Evolutionary conservation across 2,113 vertebrate genomes (phyloP).

Genomic region (Crypturellus undulatus): DNA sequence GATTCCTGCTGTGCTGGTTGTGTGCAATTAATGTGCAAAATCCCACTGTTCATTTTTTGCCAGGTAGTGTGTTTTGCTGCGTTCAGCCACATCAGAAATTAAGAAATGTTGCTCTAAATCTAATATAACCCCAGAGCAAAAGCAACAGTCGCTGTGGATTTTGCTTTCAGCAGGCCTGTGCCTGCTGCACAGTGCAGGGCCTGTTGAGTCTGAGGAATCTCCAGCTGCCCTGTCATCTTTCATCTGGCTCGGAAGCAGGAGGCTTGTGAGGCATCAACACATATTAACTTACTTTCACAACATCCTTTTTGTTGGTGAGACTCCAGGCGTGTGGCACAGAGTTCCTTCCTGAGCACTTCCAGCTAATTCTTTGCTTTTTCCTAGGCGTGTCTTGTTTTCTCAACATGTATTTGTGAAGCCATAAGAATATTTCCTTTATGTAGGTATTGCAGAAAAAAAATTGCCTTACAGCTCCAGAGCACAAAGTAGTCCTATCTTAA

Average conservation of each 20-base stretch:
- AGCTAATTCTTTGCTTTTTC: background rate
- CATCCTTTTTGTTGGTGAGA: background rate
- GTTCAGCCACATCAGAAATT: background rate
- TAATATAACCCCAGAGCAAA: background rate
- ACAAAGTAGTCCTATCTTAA: background rate
- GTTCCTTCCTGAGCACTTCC: background rate
- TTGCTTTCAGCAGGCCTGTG: background rate
- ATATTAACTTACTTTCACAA: background rate
- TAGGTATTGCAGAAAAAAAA: background rate
- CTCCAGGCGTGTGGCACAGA: background rate
- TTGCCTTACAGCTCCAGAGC: background rate
- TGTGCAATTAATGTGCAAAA: rapidly evolving
- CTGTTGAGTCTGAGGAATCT: background rate
- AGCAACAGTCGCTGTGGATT: background rate
- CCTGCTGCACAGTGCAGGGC: background rate
- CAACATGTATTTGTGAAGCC: background rate
- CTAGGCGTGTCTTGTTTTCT: background rate
- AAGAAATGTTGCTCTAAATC: background rate
- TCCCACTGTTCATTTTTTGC: background rate
- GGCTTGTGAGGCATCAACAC: rapidly evolving
- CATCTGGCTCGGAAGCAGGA: background rate
- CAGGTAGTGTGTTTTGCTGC: background rate
- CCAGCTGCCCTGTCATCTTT: rapidly evolving
- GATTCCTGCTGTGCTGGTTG: background rate
- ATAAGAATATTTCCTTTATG: too few relatives aligned